Evolutionary conservation across 2,113 vertebrate species (phyloP), one percentile per base, ranked within the genome.

Genomic region (Arvicanthis niloticus): DNA sequence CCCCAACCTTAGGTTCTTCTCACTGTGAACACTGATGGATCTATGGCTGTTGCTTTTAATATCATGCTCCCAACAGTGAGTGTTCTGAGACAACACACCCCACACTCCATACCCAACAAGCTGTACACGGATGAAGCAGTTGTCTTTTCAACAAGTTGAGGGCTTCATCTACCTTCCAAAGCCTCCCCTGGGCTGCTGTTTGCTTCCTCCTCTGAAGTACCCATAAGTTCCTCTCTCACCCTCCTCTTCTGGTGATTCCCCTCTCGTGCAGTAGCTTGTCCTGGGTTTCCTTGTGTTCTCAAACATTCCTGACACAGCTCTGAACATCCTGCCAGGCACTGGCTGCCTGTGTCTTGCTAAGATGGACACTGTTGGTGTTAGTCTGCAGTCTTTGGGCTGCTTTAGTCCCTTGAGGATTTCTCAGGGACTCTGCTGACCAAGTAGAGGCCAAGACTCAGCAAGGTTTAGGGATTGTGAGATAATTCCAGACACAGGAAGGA

Each of bases 111-210:
- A 6, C 22, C 13, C 34, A 7, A 2, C 62, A 42, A 13, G 3
- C 16, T 5, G 4, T 1, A 1, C 21, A 0, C 17, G 3, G 37
- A 45, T 31, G 6, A 76, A 68, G 86, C 22, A 1, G 1, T 11
- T 53, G 1, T 70, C 65, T 65, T 77, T 58, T n/a, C 60, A 51
- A 31, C 37, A 70, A 7, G 1, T 1, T 3, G 0, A n/a, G 24
- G 29, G 26, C 21, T 42, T 29, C 73, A 7, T 37, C 67, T 29
- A 5, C 13, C 40, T 21, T 24, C 67, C 90, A 22, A 60, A 56
- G 34, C 22, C 80, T 34, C n/a, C 56, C 65, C 87, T 31, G 51
- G 53, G 7, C 31, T 62, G 42, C 60, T 19, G 0, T 7, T 40
- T 26, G 26, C 3, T 10, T 29, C 40, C 73, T 73, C 48, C 45